phyloP scores from a whole-genome alignment of 2,113 vertebrate species.

The Hydropotes inermis region DNA sequence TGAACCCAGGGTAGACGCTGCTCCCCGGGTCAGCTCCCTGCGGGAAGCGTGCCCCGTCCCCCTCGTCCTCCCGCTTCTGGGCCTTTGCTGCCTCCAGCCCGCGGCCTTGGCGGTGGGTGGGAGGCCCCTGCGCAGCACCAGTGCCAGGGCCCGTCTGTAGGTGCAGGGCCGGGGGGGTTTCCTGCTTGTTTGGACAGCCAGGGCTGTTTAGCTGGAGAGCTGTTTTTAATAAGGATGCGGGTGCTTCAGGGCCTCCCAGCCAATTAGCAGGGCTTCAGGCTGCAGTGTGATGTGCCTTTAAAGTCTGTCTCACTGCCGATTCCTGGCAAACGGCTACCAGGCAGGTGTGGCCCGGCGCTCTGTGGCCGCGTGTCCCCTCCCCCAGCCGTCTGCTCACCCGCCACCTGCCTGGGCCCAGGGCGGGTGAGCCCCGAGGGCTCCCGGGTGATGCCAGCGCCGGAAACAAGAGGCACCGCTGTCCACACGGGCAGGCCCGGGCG shows the following conservation, averaged over 20 bases:
- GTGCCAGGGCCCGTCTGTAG: rapidly evolving
- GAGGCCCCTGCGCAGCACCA: rapidly evolving
- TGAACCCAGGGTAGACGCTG: neutral
- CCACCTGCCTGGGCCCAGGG: no score
- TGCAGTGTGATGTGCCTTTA: neutral
- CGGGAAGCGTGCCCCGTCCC: neutral
- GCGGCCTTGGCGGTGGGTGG: rapidly evolving
- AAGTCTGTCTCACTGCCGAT: neutral
- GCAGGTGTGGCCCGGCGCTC: neutral
- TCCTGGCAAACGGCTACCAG: rapidly evolving
- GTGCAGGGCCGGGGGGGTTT: rapidly evolving
- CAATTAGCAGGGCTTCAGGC: neutral
- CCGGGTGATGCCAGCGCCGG: rapidly evolving
- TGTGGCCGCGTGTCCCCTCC: no score
- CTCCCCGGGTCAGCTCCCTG: rapidly evolving
- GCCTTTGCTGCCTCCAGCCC: neutral
- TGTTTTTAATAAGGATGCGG: neutral
- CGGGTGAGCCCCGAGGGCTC: neutral
- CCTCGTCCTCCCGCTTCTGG: neutral
- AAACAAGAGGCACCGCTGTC: neutral
- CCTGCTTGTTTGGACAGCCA: neutral
- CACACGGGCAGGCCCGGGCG: rapidly evolving
- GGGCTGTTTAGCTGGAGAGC: neutral
- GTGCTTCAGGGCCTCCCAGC: neutral
- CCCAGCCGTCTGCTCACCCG: rapidly evolving